Base-by-base conservation (phyloP, 1,140 invertebrate genomes). In the Heliothis subflexa region DNA sequence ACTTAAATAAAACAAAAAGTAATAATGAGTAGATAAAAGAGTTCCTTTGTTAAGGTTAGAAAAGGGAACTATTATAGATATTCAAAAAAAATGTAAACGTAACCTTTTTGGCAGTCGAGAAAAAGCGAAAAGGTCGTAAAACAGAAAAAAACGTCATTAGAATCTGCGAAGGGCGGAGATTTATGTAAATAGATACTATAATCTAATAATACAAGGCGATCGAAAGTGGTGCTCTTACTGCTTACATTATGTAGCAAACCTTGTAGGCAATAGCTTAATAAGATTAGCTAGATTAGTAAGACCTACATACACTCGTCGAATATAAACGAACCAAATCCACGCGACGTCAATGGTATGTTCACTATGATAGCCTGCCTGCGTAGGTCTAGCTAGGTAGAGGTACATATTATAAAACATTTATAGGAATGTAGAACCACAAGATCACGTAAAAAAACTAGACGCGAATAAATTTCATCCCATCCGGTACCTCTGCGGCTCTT, bases 391-490 rank as follows among this genome's bases (percentile, higher is more conserved):
- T 79, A 70, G 62, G 10, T 84, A 85, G 47, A 21, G 33, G 33
- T n/a, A 85, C 52, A 21, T 82, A 74, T 76, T 74, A 88, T 79
- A 87, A 86, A 88, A 90, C 84, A 83, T 86, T 89, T 86, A 85
- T 87, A 85, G 91, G 91, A 92, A 93, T 92, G 91, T 91, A 90
- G 87, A 87, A 86, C 84, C 86, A 87, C 89, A 85, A 88, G 87
- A 90, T 86, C 82, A 82, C 79, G 80, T 88, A 84, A 91, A 92
- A 90, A 92, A 93, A 93, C 89, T 93, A 93, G 90, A 90, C 85
- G 90, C 91, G 89, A 93, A 93, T 93, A 93, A 90, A 92, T 92
- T 91, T 93, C 88, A 94, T 93, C 88, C 90, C 89, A 91, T 93
- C 91, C 91, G 93, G 93, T 93, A 92, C 91, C 89, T 90, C 89